Evolutionary conservation across 2,888 invertebrate species (phyloP).

Genomic region (Argyresthia goedartella): DNA sequence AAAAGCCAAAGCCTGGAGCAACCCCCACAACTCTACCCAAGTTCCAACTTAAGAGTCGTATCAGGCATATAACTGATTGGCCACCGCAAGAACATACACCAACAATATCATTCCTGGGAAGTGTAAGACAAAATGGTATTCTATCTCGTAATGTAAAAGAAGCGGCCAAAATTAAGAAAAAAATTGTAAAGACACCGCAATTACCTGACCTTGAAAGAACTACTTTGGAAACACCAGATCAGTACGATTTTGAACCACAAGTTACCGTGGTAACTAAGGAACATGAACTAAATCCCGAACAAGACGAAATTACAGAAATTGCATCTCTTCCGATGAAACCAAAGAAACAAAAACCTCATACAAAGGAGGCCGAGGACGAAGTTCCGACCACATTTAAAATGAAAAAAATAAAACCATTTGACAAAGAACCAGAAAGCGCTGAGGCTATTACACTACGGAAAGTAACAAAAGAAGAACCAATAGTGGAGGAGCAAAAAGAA

Average conservation of each 20-base stretch:
- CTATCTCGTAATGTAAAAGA: constrained; percentile 80
- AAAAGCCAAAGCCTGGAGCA: constrained; percentile 57
- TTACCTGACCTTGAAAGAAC: constrained; percentile 63
- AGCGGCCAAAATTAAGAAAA: constrained; percentile 74
- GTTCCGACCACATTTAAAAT: not conserved
- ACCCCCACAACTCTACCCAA: constrained; percentile 69
- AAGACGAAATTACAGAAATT: not conserved
- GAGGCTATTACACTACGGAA: not conserved
- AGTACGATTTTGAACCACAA: constrained; percentile 12
- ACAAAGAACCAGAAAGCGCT: constrained; percentile 11
- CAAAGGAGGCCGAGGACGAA: not conserved
- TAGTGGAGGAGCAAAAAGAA: constrained; percentile 14
- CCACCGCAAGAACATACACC: constrained; percentile 71
- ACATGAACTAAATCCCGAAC: not conserved
- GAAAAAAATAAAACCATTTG: not conserved
- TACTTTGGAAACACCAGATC: constrained; percentile 52
- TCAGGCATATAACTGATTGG: constrained; percentile 73
- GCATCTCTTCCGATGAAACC: not conserved
- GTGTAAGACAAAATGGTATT: constrained; percentile 73
- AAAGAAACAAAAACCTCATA: not conserved
- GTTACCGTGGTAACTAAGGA: not conserved
- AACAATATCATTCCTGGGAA: constrained; percentile 63
- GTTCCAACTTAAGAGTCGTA: constrained; percentile 79
- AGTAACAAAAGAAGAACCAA: constrained; percentile 2
- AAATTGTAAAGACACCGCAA: constrained; percentile 50